Percentiles rank a stretch among this genome's conserved stretches.
phyloP scores from a whole-genome alignment of 2,797 vertebrate genomes.

The Octomys mimax region DNA sequence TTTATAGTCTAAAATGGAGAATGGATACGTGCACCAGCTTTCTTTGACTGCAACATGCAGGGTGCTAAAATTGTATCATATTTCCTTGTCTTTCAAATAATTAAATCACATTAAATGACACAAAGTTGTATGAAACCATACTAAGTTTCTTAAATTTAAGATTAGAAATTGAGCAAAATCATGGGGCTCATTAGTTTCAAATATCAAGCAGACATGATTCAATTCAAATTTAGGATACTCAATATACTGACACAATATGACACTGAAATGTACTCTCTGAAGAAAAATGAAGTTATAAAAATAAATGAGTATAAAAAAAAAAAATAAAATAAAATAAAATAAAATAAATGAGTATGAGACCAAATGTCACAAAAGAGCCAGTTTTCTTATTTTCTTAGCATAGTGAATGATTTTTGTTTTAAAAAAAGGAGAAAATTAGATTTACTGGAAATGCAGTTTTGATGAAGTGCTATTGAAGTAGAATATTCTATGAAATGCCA shows the following conservation, averaged over 20 bases:
- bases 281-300: slow-evolving; percentile 57
- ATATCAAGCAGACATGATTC: background rate
- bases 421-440: slow-evolving; percentile 48
- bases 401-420: background rate
- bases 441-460: slow-evolving; percentile 69
- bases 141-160: background rate
- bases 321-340: no score
- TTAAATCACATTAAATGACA: background rate
- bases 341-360: slow-evolving; percentile 43
- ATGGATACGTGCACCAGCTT: background rate
- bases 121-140: background rate
- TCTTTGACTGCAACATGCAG: background rate
- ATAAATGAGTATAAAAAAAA: slow-evolving; percentile 1
- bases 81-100: background rate
- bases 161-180: background rate
- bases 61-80: background rate
- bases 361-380: background rate
- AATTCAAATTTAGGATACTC: background rate
- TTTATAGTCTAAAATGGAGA: background rate
- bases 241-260: background rate
- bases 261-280: slow-evolving; percentile 3
- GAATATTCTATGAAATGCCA: slow-evolving; percentile 53
- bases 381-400: slow-evolving; percentile 46
- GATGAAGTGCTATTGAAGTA: slow-evolving; percentile 62
- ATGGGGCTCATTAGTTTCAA: background rate